Conservation (phyloP, 2,113 vertebrate species). For the Podarcis raffonei region DNA sequence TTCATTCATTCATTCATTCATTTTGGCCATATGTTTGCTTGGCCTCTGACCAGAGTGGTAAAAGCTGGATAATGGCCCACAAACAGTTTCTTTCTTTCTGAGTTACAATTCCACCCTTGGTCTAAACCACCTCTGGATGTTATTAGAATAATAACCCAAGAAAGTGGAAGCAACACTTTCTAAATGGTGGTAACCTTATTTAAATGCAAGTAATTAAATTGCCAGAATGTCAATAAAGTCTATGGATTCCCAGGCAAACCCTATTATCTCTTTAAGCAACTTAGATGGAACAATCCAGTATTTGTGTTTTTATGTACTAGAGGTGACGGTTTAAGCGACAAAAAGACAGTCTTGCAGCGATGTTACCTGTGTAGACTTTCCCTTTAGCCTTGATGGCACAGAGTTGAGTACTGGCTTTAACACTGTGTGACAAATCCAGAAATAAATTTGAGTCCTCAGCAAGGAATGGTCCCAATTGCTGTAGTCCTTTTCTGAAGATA, state of each 20-base stretch:
- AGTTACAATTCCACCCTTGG: too few species aligned
- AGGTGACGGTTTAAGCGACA: slow-evolving; percentile 32
- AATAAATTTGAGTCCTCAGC: neutral
- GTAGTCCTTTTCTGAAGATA: neutral
- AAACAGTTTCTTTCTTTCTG: too few species aligned
- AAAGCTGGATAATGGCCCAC: too few species aligned
- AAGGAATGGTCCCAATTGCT: neutral
- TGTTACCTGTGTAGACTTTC: neutral
- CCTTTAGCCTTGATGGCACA: neutral
- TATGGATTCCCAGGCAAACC: neutral
- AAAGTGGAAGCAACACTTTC: neutral
- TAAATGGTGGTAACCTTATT: neutral
- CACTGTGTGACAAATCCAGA: neutral
- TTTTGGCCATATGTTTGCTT: too few species aligned
- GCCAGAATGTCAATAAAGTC: slow-evolving; percentile 29
- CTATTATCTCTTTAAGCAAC: slow-evolving; percentile 34
- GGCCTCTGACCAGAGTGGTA: too few species aligned
- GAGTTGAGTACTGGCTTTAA: neutral
- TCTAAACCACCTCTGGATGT: too few species aligned
- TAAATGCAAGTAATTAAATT: slow-evolving; percentile 26
- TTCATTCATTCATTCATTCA: too few species aligned
- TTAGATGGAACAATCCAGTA: slow-evolving; percentile 55
- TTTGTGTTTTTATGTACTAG: slow-evolving; percentile 41
- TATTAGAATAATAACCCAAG: neutral
- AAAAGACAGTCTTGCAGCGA: slow-evolving; percentile 39